Evolutionary conservation across 2,113 vertebrate genomes (phyloP).

Genomic region (Pituophis catenifer): DNA sequence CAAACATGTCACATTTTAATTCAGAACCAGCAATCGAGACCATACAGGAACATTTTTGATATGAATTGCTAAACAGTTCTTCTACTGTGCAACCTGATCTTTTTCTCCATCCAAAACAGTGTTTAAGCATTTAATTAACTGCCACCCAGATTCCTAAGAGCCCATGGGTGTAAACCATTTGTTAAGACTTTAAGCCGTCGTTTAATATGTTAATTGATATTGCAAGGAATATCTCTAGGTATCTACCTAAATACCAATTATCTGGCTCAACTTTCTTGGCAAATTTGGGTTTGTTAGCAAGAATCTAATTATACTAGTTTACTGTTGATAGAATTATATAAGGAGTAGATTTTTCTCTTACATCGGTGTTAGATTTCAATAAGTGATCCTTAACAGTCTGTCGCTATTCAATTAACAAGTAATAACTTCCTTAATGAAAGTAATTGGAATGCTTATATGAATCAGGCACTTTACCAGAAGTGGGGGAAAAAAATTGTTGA

Average conservation of each 20-base stretch:
- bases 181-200: conserved; percentile 66
- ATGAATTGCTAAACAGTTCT: background rate
- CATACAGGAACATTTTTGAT: background rate
- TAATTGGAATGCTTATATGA: conserved; percentile 78
- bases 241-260: conserved; percentile 76
- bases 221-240: conserved; percentile 65
- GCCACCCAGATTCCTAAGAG: conserved; percentile 56
- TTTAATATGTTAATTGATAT: conserved; percentile 71
- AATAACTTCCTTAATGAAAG: conserved; percentile 81
- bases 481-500: conserved; percentile 30
- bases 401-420: conserved; percentile 80
- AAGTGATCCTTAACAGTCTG: conserved; percentile 79
- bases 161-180: conserved; percentile 62
- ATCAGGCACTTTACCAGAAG: conserved; percentile 53
- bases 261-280: conserved; percentile 75
- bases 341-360: conserved; percentile 73
- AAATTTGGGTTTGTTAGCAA: conserved; percentile 77
- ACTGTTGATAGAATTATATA: conserved; percentile 78
- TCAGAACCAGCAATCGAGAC: background rate
- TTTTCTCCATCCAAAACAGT: background rate
- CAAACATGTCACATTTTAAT: background rate
- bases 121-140: conserved; percentile 56
- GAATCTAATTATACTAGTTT: conserved; percentile 80
- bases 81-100: background rate
- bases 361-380: conserved; percentile 75